Conservation (phyloP, 2,797 vertebrate species). For the Alauda arvensis region DNA sequence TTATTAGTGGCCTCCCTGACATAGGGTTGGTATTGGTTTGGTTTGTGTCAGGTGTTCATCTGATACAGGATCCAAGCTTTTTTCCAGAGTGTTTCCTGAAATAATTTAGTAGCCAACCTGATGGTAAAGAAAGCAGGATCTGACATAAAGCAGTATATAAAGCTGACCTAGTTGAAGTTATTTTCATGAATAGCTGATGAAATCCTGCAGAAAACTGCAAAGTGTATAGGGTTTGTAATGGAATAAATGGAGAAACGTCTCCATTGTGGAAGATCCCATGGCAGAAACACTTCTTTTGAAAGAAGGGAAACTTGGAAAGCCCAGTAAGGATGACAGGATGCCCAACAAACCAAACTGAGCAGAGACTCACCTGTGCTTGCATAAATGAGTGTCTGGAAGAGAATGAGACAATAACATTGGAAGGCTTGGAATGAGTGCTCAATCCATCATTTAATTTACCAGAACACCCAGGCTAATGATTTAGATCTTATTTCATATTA, state of each 20-base stretch:
- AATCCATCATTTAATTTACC: neutral
- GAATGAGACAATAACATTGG: neutral
- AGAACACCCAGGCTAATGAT: neutral
- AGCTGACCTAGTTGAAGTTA: neutral
- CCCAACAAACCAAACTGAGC: neutral
- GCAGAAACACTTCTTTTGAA: neutral
- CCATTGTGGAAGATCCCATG: neutral
- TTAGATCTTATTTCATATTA: neutral
- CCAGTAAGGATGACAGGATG: fast-evolving
- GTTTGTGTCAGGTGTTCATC: neutral
- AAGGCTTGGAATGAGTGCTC: neutral
- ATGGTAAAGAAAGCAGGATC: neutral
- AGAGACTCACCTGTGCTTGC: neutral
- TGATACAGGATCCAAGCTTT: neutral
- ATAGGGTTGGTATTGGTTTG: neutral
- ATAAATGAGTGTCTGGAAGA: neutral
- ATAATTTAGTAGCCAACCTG: neutral
- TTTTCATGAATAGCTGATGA: neutral
- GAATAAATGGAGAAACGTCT: neutral
- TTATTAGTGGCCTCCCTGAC: neutral
- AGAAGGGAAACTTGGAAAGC: neutral
- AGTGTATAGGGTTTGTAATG: neutral
- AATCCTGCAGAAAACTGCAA: neutral
- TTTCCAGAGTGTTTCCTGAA: neutral
- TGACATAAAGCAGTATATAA: neutral